These are phyloP conservation scores for Heterochromis multidens DNA, from an alignment of 2,113 vertebrate species.

Conservation along the genomic window DNA sequence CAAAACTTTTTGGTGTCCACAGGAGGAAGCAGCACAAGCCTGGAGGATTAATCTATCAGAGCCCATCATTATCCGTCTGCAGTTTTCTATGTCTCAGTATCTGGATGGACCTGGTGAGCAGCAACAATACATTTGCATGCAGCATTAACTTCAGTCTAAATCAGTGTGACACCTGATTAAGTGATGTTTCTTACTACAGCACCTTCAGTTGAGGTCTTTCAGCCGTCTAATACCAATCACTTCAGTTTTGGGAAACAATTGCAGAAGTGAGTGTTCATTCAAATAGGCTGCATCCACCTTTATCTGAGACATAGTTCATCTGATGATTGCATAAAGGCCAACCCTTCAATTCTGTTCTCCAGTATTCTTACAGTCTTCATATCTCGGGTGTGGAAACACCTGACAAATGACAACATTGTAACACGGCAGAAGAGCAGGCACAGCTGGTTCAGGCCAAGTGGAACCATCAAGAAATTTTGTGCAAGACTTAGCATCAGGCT, in stretches of 20 bases:
- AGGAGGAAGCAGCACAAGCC: constrained; percentile 86
- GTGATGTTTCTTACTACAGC: constrained; percentile 65
- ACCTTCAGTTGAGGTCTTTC: constrained; percentile 90
- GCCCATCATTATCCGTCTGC: constrained; percentile 85
- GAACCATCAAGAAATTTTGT: constrained; percentile 90
- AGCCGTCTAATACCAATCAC: constrained; percentile 84
- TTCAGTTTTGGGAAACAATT: constrained; percentile 88
- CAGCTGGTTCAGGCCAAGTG: constrained; percentile 87
- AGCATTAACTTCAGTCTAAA: background rate
- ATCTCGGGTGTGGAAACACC: constrained; percentile 88
- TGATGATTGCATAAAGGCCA: background rate
- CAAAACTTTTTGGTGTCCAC: background rate
- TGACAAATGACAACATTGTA: constrained; percentile 84
- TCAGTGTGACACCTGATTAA: background rate
- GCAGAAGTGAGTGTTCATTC: constrained; percentile 81
- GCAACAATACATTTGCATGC: background rate
- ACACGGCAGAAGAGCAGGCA: constrained; percentile 84
- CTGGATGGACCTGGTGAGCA: constrained; percentile 90
- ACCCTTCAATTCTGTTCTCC: background rate
- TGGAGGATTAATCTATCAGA: constrained; percentile 89
- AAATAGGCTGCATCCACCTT: background rate
- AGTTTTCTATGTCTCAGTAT: constrained; percentile 90
- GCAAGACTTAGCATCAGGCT: constrained; percentile 88
- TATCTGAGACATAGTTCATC: background rate
- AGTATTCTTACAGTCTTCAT: constrained; percentile 89